A percentile compares a stretch with the other conserved stretches of the same genome.
Evolutionary conservation across 2,113 vertebrate genomes (phyloP).

Genomic region (Sander lucioperca): DNA sequence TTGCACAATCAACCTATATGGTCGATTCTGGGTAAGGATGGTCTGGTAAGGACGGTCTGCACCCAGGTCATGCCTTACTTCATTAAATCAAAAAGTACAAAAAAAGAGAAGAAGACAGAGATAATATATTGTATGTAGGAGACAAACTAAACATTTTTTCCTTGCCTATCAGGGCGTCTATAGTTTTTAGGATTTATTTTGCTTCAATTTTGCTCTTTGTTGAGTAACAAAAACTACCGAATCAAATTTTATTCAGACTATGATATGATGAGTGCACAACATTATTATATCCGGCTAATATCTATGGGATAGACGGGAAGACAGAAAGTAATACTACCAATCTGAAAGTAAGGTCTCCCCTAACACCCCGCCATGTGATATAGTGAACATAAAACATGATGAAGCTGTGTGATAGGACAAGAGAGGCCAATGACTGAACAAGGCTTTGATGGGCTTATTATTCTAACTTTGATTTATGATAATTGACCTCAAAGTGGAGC

Average conservation of each 20-base stretch:
- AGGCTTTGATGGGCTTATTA: conserved; percentile 65
- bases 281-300: not conserved
- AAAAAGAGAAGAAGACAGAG: no score
- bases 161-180: no score
- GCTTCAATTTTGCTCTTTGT: not conserved
- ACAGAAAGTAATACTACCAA: conserved; percentile 6
- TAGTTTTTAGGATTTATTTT: no score
- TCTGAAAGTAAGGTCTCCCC: not conserved
- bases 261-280: no score
- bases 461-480: conserved; percentile 61
- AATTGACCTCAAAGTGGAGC: conserved; percentile 61
- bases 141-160: no score
- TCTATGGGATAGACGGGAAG: not conserved
- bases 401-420: conserved; percentile 62
- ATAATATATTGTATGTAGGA: no score
- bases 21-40: no score
- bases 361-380: conserved; percentile 16
- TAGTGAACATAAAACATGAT: conserved; percentile 67
- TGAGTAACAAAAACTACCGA: not conserved
- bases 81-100: no score
- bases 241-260: not conserved
- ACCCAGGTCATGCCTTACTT: no score
- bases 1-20: no score
- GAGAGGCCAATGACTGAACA: conserved; percentile 73
- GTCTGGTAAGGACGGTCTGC: no score